These are phyloP conservation scores for Bombycilla garrulus DNA, from an alignment of 2,113 vertebrate genomes.

Conservation along the genomic window DNA sequence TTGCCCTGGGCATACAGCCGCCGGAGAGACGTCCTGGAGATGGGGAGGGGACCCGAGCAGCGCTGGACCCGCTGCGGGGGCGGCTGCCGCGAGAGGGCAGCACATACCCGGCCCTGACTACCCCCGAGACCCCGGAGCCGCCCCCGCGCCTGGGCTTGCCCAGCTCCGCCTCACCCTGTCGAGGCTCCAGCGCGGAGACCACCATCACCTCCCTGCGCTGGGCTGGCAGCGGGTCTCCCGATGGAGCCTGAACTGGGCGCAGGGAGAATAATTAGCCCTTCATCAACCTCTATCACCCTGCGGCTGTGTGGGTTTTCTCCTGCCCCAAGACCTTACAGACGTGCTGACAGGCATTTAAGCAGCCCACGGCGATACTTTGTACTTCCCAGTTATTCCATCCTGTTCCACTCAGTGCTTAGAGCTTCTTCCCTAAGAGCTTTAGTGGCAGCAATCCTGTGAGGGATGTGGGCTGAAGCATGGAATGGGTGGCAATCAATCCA, in stretches of 20 bases:
- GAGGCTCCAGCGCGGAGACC: background rate
- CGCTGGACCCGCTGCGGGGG: background rate
- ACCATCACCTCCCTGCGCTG: too few relatives aligned
- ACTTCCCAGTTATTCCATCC: background rate
- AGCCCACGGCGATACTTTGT: background rate
- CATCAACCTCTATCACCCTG: background rate
- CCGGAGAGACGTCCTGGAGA: fast-evolving
- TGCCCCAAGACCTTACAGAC: background rate
- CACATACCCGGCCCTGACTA: background rate
- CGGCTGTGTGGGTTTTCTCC: background rate
- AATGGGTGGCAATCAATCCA: background rate
- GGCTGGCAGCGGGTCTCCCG: background rate
- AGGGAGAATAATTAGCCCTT: background rate
- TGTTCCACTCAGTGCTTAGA: background rate
- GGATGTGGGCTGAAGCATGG: background rate
- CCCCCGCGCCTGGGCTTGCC: fast-evolving
- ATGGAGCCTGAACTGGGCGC: background rate
- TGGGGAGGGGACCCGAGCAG: background rate
- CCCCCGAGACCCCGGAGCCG: background rate
- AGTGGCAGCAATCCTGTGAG: background rate
- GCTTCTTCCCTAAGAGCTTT: background rate
- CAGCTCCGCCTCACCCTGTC: too few relatives aligned
- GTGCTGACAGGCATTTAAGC: background rate
- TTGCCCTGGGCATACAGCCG: background rate
- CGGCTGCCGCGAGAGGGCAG: background rate